Evolutionary conservation across 2,888 invertebrate genomes (phyloP).

Genomic region (Baronia brevicornis): DNA sequence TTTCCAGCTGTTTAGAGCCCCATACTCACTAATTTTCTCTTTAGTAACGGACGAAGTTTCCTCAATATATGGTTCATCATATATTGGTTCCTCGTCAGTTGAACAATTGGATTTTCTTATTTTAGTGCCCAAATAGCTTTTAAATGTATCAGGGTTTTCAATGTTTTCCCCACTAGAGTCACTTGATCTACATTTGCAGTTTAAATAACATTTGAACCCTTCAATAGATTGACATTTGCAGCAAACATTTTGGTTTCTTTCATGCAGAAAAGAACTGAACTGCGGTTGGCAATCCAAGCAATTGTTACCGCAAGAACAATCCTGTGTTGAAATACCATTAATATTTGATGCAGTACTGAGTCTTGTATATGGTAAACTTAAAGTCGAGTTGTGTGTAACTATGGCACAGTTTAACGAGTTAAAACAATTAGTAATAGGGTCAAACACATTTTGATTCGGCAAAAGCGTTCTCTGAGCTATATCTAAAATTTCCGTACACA

Average conservation of each 20-base stretch:
- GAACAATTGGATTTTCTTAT: slow-evolving; percentile 46
- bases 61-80: slow-evolving; percentile 74
- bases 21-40: slow-evolving; percentile 33
- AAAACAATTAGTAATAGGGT: slow-evolving; percentile 53
- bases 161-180: slow-evolving; percentile 32
- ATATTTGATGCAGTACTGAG: slow-evolving; percentile 32
- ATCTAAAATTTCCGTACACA: slow-evolving; percentile 67
- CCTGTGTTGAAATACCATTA: slow-evolving; percentile 26
- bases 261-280: slow-evolving; percentile 27
- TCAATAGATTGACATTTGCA: slow-evolving; percentile 39
- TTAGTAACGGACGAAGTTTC: slow-evolving; percentile 17
- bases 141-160: slow-evolving; percentile 45
- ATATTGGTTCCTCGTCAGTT: slow-evolving; percentile 73
- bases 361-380: slow-evolving; percentile 57
- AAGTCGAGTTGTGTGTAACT: slow-evolving; percentile 42
- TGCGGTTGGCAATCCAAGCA: slow-evolving; percentile 22
- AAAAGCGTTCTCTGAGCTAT: slow-evolving; percentile 48
- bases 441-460: slow-evolving; percentile 36
- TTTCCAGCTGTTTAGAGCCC: slow-evolving; percentile 41
- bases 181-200: slow-evolving; percentile 42
- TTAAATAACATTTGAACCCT: slow-evolving; percentile 59
- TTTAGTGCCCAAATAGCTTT: slow-evolving; percentile 55
- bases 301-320: slow-evolving; percentile 42
- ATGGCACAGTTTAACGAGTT: slow-evolving; percentile 61
- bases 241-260: slow-evolving; percentile 30